Evolutionary conservation across 2,797 vertebrate genomes (phyloP), one percentile per base, ranked within the genome.

Genomic region (Chaetodon trifasciatus): DNA sequence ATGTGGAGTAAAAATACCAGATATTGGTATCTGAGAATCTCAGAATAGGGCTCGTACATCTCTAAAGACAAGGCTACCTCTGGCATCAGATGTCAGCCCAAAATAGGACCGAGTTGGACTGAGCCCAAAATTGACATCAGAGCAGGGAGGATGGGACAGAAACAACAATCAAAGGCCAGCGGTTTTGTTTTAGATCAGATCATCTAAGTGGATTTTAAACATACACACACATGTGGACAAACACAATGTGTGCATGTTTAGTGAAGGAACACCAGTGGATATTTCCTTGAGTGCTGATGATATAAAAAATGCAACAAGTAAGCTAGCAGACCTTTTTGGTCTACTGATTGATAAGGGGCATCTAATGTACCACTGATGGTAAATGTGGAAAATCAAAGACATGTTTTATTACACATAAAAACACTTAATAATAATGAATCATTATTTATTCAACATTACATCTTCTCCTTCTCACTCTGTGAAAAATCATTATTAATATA

Each of bases 51-150:
- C 70, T 76, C 3, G 42, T 57, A 76, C 52, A 65, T 82, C 72
- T 84, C 66, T 57, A 61, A 77, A 85, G 75, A 81, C 81, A 65
- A 83, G 70, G 76, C 71, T 84, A 70, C 69, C 52, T 88, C 66
- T 53, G 80, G 69, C 68, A 86, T 92, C 46, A 67, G 76, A 89
- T 93, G 53, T 84, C 81, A 13, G 73, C 86, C 77, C 77, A 86
- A 91, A 93, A 93, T 92, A 92, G 84, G 70, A 42, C 35, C 23
- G 12, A 63, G 79, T n/a, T 88, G 82, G 78, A 79, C 81, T 50
- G n/a, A 85, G 32, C 37, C 82, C 79, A 83, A 68, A 85, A 85
- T 72, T 13, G 74, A 78, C 73, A 87, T 77, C 58, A 42, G 75
- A 72, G 69, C 46, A 35, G 44, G 75, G 56, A 74, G 47, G 66